Percentiles rank a stretch among this genome's conserved stretches.
These are phyloP conservation scores for Phania funesta DNA, from an alignment of 2,888 invertebrate species.

Conservation along the genomic window DNA sequence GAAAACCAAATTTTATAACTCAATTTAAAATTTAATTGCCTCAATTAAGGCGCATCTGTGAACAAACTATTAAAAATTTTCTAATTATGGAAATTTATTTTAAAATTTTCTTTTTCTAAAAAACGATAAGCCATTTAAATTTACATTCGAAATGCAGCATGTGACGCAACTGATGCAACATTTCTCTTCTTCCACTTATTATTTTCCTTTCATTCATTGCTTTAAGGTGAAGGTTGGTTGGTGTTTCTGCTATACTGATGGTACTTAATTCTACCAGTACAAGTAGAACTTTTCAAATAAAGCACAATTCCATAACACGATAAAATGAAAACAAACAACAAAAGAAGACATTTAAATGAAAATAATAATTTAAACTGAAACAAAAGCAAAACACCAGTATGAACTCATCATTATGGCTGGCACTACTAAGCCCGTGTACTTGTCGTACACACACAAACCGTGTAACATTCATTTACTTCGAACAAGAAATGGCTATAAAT, in stretches of 20 bases:
- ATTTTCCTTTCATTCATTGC: constrained; percentile 1
- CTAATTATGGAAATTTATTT: too few species aligned
- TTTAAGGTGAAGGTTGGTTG: constrained; percentile 59
- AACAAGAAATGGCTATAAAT: constrained; percentile 44
- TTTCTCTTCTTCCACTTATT: constrained; percentile 19
- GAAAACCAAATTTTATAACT: too few species aligned
- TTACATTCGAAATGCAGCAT: constrained; percentile 23
- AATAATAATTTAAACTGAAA: constrained; percentile 28
- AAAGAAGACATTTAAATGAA: constrained; percentile 28
- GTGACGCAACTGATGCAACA: constrained; percentile 54
- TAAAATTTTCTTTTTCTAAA: neutral
- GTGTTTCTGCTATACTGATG: constrained; percentile 22
- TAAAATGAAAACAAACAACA: constrained; percentile 22
- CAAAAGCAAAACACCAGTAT: neutral
- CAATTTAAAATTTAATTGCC: too few species aligned
- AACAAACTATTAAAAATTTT: too few species aligned
- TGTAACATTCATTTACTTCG: constrained; percentile 33
- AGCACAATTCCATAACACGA: constrained; percentile 27
- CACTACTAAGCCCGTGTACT: constrained; percentile 1
- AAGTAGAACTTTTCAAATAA: neutral
- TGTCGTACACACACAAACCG: neutral
- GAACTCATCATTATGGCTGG: constrained; percentile 16
- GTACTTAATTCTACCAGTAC: constrained; percentile 20
- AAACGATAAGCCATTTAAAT: constrained; percentile 14
- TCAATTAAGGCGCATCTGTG: too few species aligned